Evolutionary conservation across 1,140 invertebrate genomes (phyloP).

Genomic region (Drosophila trapezifrons): DNA sequence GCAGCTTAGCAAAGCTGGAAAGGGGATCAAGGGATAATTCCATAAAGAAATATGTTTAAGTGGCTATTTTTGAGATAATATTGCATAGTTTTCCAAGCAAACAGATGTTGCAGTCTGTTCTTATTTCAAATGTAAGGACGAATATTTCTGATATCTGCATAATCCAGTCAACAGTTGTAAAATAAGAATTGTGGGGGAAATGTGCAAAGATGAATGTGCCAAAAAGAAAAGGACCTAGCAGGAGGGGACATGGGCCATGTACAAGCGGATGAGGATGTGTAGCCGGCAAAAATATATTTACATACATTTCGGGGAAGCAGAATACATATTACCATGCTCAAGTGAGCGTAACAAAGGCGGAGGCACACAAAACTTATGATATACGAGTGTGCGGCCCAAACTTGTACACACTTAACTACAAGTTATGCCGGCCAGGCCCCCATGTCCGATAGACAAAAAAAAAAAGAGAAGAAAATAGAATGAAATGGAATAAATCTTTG

Average conservation of each 20-base stretch:
- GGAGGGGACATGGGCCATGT: constrained; percentile 1
- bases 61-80: constrained; percentile 10
- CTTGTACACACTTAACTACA: constrained; percentile 45
- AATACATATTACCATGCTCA: constrained; percentile 48
- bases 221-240: constrained; percentile 12
- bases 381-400: constrained; percentile 28
- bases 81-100: constrained; percentile 16
- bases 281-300: constrained; percentile 16
- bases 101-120: constrained; percentile 16
- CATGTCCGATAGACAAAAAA: constrained; percentile 35
- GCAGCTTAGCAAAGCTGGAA: constrained; percentile 12
- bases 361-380: constrained; percentile 52
- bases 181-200: constrained; percentile 12
- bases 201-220: constrained; percentile 14
- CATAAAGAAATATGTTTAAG: constrained; percentile 6
- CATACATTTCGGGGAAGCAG: constrained; percentile 33
- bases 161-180: constrained; percentile 38
- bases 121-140: not conserved
- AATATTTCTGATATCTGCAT: constrained; percentile 14
- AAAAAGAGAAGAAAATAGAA: too few species aligned
- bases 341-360: constrained; percentile 51
- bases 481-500: constrained; percentile 51
- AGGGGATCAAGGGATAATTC: constrained; percentile 22
- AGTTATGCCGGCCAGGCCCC: constrained; percentile 35
- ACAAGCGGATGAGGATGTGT: not conserved